Percentiles rank a stretch among this genome's conserved stretches.
These are phyloP conservation scores for Tetragonula carbonaria DNA, from an alignment of 2,888 invertebrate genomes.

Conservation along the genomic window DNA sequence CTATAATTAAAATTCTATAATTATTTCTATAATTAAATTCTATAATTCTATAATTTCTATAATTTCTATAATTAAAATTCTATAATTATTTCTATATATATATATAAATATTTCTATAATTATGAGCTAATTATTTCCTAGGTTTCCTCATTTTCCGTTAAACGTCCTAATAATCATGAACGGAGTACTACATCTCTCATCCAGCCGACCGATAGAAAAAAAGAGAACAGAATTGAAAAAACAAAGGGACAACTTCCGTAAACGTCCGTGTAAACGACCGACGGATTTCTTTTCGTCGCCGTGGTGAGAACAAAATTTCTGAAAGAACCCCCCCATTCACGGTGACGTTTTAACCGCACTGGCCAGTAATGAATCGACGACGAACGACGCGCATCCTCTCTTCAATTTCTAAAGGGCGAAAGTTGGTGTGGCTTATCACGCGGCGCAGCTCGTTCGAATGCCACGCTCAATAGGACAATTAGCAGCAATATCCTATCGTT, in stretches of 20 bases:
- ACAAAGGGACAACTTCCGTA: not conserved
- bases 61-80: too few species aligned
- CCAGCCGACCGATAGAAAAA: not conserved
- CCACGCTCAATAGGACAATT: not conserved
- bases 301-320: not conserved
- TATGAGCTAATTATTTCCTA: not conserved
- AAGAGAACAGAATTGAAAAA: not conserved
- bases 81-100: too few species aligned
- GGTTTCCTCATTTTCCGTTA: not conserved
- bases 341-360: conserved; percentile 29
- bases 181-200: not conserved
- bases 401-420: conserved; percentile 47
- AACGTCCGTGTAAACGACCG: not conserved
- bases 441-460: conserved; percentile 18
- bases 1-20: too few species aligned
- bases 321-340: conserved; percentile 22
- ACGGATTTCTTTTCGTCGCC: not conserved
- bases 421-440: conserved; percentile 36
- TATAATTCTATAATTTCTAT: too few species aligned
- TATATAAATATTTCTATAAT: too few species aligned
- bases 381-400: conserved; percentile 37
- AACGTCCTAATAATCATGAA: too few species aligned
- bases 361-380: conserved; percentile 54
- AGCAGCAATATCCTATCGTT: not conserved
- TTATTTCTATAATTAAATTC: too few species aligned